Evolutionary conservation across 2,113 vertebrate species (phyloP), one percentile per base, ranked within the genome.

Genomic region (Phalacrocorax pelagicus): DNA sequence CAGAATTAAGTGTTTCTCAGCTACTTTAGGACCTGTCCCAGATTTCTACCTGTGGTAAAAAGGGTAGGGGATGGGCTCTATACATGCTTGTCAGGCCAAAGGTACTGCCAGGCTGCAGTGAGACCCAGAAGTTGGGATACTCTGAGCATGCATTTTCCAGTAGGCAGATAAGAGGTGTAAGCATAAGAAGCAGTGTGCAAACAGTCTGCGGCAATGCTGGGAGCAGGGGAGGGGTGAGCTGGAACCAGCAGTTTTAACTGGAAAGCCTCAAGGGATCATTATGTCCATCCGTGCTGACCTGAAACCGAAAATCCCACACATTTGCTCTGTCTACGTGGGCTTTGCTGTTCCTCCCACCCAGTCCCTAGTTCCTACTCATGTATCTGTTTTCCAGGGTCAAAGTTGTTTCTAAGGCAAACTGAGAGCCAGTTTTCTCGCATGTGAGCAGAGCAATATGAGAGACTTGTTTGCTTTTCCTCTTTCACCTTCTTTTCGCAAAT

Each of bases 261-360:
- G 57, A 94, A 63, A 78, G 74, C 72, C 94, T 84, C 72, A 67
- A 89, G 91, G 91, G 91, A 91, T 81, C 62, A 11, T 89, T 73
- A 51, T 12, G 18, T 90, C 59, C 70, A 66, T 63, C 67, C 4
- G 0, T 36, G 84, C 63, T 91, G 91, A 97, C 89, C 89, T 96
- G 84, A 94, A 80, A 67, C 51, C 0, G 21, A 96, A 89, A 97
- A 91, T 94, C 94, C 78, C 94, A 95, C 77, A 79, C 66, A 47
- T 73, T 86, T 51, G 46, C 81, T 88, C 66, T 1, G 1, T 66
- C 91, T 88, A 59, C 21, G 3, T 88, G 81, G 91, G 62, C 55
- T 92, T 49, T 90, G 73, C 81, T 78, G 38, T 87, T 85, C 81
- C 34, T 91, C 78, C 89, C 84, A 66, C 70, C 88, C 86, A 87